Conservation (phyloP, 1,140 invertebrate species). For the Magallana ariakensis region DNA sequence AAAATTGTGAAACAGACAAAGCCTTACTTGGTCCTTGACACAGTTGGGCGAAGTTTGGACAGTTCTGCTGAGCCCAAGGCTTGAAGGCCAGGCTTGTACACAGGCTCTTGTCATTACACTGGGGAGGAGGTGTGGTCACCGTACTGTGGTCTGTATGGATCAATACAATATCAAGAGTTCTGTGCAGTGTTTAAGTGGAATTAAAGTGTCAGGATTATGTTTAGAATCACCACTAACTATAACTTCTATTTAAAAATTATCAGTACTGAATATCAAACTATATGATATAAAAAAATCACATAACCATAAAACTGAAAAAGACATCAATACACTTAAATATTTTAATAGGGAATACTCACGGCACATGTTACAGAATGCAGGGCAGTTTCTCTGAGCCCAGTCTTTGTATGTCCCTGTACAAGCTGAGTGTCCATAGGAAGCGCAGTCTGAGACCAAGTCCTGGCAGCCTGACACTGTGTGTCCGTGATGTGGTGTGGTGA, state of each 20-base stretch:
- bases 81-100: slow-evolving; percentile 3
- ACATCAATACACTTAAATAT: no score
- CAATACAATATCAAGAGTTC: background rate
- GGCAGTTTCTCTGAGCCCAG: slow-evolving; percentile 57
- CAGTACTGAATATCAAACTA: no score
- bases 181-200: no score
- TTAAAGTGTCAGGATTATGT: no score
- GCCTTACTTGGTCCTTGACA: slow-evolving; percentile 33
- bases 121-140: background rate
- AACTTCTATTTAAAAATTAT: no score
- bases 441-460: slow-evolving; percentile 49
- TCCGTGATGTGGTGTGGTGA: slow-evolving; percentile 24
- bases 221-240: no score
- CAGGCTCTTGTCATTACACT: slow-evolving; percentile 10
- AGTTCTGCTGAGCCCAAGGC: slow-evolving; percentile 48
- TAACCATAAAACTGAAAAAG: no score
- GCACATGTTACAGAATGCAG: slow-evolving; percentile 50
- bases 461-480: slow-evolving; percentile 35
- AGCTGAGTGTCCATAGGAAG: slow-evolving; percentile 41
- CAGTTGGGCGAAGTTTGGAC: slow-evolving; percentile 27
- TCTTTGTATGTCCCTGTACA: slow-evolving; percentile 42
- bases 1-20: background rate
- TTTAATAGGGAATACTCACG: slow-evolving; percentile 15
- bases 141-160: background rate
- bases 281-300: no score